Base-by-base conservation (phyloP, 2,888 invertebrate species). In the Melipona bicolor region DNA sequence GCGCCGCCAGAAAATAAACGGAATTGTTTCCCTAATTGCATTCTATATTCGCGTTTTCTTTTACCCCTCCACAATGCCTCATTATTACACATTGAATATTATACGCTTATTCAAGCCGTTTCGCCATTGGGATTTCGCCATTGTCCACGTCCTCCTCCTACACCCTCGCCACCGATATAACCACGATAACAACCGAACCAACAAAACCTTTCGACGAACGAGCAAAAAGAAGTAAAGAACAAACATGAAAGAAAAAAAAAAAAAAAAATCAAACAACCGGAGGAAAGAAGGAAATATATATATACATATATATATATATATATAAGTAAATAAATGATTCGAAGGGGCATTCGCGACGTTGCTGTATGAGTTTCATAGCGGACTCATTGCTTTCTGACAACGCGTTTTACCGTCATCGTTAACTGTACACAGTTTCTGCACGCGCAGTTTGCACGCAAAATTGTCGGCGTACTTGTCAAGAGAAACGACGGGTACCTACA, bases 11-110 rank as follows among this genome's bases (percentile, higher is more conserved):
- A 70, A 77, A 83, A 81, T 81, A 72, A 76, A 76, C 76, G 72
- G 68, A 67, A 81, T 83, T 83, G 83, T 83, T 81, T 83, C 83
- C 83, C 83, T 83, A 83, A 83, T 83, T 83, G 83, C 81, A 76
- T 83, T 83, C 83, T 76, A 72, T 72, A 75, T 62, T 54, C 68
- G 62, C 70, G 72, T 62, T 56, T 83, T 72, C 68, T 72, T 77
- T 65, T 62, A 36, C 71, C 54, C 64, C 17, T 0, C 62, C 11
- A 77, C 77, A 77, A 77, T 77, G 64, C 54, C 64, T 77, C 77
- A 71, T 77, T 77, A 77, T 77, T 77, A 77, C 77, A 77, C 77
- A 77, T 72, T 77, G 72, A 77, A 77, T 71, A 72, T 77, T 77
- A 77, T 77, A 72, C 77, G 52, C 54, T 71, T 56, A 72, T 77